Evolutionary conservation across 2,113 vertebrate species (phyloP), one percentile per base, ranked within the genome.

Genomic region (Chlamydotis undulata): DNA sequence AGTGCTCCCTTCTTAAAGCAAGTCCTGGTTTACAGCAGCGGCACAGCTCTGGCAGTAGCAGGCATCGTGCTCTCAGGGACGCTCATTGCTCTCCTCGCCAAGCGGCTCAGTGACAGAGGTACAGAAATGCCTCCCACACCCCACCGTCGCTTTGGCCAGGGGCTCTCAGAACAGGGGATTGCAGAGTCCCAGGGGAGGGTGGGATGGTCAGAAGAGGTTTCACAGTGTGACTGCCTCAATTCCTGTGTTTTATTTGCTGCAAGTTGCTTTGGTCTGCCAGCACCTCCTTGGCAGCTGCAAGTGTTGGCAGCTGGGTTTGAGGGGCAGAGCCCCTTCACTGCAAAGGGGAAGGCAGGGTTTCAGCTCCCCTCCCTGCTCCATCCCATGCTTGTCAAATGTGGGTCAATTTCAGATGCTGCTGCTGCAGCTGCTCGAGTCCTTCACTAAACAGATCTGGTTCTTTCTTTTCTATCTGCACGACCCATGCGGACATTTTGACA

Each of bases 51-150:
- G 73, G 78, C 8, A 1, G 7, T 87, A 55, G 81, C 69, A 2
- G 83, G 83, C 10, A 6, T 96, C 2, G 24, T 91, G 61, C 95
- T 97, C 61, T 87, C 84, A 0, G 96, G 95, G 31, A 71, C 60
- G 0, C 91, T 96, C 49, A 91, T 97, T 19, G 94, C 89, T 19
- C 28, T 97, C 17, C 69, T 97, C 2, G 89, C 23, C 91, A 97
- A 96, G 70, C 60, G 81, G 24, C 89, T 96, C 77, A 97, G 93
- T 6, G 6, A 94, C 83, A 96, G 91, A 97, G 96, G 96, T 97
- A 95, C 26, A 47, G 56, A 83, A 86, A 82, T 1, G 2, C 25
- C 59, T 59, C 37, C 33, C 1, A 1, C 45, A 74, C n/a, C 22
- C 16, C 18, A 21, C 10, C 1, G 1, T 9, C 2, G 0, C 52